A percentile compares a stretch with the other conserved stretches of the same genome.
Evolutionary conservation across 2,888 invertebrate genomes (phyloP).

Genomic region (Catocala fraxini): DNA sequence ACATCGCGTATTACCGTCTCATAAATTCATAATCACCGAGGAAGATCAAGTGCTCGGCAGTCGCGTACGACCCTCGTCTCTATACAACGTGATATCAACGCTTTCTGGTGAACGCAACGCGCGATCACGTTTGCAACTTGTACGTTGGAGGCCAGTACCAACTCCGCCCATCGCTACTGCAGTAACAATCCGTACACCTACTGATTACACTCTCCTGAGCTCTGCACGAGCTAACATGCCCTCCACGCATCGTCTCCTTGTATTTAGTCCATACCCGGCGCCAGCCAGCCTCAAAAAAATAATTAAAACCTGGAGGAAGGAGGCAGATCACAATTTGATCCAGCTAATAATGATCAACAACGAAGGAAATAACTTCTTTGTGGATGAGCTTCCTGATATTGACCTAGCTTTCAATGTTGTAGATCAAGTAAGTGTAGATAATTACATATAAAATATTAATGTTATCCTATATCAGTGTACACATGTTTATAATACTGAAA

Average conservation of each 20-base stretch:
- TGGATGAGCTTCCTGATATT: slow-evolving; percentile 58
- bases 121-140: slow-evolving; percentile 25
- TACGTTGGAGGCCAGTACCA: slow-evolving; percentile 36
- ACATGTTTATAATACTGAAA: neutral
- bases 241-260: slow-evolving; percentile 27
- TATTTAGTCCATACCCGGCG: slow-evolving; percentile 33
- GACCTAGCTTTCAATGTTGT: slow-evolving; percentile 60
- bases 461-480: too few relatives aligned
- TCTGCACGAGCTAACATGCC: slow-evolving; percentile 23
- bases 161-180: slow-evolving; percentile 27
- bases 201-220: slow-evolving; percentile 22
- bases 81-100: slow-evolving; percentile 30
- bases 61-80: slow-evolving; percentile 20
- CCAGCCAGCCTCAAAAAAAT: slow-evolving; percentile 40
- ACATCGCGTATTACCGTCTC: slow-evolving; percentile 27
- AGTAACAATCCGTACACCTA: slow-evolving; percentile 28
- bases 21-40: slow-evolving; percentile 38
- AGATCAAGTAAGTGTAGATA: slow-evolving; percentile 51
- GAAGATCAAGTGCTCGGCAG: slow-evolving; percentile 28
- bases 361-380: slow-evolving; percentile 48
- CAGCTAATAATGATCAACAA: slow-evolving; percentile 59
- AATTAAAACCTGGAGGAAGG: slow-evolving; percentile 57
- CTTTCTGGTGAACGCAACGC: slow-evolving; percentile 17
- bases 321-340: slow-evolving; percentile 52
- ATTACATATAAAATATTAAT: neutral